A percentile compares a stretch with the other conserved stretches of the same genome.
phyloP scores from a whole-genome alignment of 1,140 invertebrate species.

The Reticulitermes speratus region DNA sequence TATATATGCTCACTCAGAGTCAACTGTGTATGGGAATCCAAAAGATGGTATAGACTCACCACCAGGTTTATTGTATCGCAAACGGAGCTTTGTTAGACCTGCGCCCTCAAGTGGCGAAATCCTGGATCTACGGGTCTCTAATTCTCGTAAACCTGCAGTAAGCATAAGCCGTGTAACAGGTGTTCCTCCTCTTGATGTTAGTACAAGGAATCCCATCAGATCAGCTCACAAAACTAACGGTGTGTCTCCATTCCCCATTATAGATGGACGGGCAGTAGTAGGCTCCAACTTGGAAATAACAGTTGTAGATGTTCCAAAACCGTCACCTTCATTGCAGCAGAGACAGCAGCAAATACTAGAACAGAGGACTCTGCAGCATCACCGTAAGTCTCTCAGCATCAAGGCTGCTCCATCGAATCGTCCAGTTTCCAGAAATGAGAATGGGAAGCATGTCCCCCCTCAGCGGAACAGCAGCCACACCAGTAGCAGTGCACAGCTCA shows the following conservation, averaged over 20 bases:
- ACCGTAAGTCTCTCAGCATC: not conserved
- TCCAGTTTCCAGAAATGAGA: slow-evolving; percentile 18
- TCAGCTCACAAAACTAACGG: slow-evolving; percentile 39
- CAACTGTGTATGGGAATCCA: slow-evolving; percentile 44
- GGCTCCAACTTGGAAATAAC: slow-evolving; percentile 63
- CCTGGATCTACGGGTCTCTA: slow-evolving; percentile 26
- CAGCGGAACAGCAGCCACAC: slow-evolving; percentile 15
- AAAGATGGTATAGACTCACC: slow-evolving; percentile 32
- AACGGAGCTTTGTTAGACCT: not conserved
- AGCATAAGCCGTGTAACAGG: slow-evolving; percentile 23
- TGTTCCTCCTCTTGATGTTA: slow-evolving; percentile 42
- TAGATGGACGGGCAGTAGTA: slow-evolving; percentile 44
- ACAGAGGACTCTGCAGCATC: not conserved
- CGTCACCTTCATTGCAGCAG: slow-evolving; percentile 31
- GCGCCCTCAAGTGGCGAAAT: slow-evolving; percentile 22
- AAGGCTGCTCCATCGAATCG: not conserved
- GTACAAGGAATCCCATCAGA: slow-evolving; percentile 41
- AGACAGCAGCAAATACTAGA: not conserved
- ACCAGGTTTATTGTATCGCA: slow-evolving; percentile 4
- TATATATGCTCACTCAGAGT: slow-evolving; percentile 62
- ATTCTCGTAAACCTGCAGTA: slow-evolving; percentile 29
- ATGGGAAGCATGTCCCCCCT: slow-evolving; percentile 23
- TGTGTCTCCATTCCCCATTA: slow-evolving; percentile 41
- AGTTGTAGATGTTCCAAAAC: slow-evolving; percentile 49
- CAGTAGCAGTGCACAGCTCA: slow-evolving; percentile 7